Percentiles rank a stretch among this genome's conserved stretches.
phyloP scores from a whole-genome alignment of 2,113 vertebrate genomes.

The Bettongia penicillata region DNA sequence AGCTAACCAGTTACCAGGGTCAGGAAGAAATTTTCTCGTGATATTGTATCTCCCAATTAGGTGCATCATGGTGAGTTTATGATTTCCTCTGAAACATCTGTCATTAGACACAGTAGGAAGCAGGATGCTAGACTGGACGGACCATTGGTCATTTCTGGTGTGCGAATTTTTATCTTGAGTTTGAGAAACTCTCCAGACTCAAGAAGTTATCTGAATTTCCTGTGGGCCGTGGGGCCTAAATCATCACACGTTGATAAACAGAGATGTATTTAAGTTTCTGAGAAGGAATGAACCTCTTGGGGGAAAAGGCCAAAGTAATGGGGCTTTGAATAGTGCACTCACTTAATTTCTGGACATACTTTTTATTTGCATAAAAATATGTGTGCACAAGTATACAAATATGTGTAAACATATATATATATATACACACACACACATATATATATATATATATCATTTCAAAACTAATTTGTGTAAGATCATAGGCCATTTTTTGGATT shows the following conservation, averaged over 20 bases:
- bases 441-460: too few relatives aligned
- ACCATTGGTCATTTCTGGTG: conserved; percentile 23
- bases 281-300: conserved; percentile 12
- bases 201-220: conserved; percentile 43
- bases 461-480: neutral
- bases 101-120: conserved; percentile 19
- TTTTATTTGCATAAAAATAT: neutral
- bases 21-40: conserved; percentile 14
- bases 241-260: conserved; percentile 10
- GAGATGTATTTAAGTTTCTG: conserved; percentile 40
- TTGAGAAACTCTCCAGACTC: conserved; percentile 45
- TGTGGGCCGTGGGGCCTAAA: neutral
- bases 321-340: neutral
- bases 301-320: neutral
- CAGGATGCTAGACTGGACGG: neutral
- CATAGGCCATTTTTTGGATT: conserved; percentile 22
- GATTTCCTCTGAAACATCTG: conserved; percentile 8
- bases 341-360: neutral
- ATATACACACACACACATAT: too few relatives aligned
- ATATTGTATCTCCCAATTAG: conserved; percentile 37
- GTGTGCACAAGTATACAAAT: too few relatives aligned
- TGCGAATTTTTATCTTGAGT: conserved; percentile 46
- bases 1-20: conserved; percentile 25
- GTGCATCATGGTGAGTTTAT: conserved; percentile 28
- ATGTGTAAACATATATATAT: too few relatives aligned